A percentile compares a stretch with the other conserved stretches of the same genome.
Evolutionary conservation across 2,888 invertebrate genomes (phyloP).

Genomic region (Yponomeuta malinellus): DNA sequence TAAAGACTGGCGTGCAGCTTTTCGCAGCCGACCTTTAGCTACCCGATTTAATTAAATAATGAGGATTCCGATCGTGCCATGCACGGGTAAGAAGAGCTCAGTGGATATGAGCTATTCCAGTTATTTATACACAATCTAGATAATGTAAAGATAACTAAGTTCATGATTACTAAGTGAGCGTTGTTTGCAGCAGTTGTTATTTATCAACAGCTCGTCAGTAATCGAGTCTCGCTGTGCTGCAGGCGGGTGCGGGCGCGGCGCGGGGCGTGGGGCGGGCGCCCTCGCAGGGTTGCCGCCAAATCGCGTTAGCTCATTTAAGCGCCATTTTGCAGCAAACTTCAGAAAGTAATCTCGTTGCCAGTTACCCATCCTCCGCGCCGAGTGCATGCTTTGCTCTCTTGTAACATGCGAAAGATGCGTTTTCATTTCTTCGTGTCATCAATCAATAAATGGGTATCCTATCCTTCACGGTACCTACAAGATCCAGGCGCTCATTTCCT

Average conservation of each 20-base stretch:
- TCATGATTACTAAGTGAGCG: too few species aligned
- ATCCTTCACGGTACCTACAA: too few species aligned
- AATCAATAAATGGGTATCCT: too few species aligned
- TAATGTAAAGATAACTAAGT: too few species aligned
- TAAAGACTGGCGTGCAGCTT: not conserved
- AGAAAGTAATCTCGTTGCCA: slow-evolving; percentile 44
- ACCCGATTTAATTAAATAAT: slow-evolving; percentile 41
- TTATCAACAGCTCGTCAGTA: too few species aligned
- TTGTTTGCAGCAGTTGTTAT: too few species aligned
- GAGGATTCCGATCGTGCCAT: slow-evolving; percentile 29
- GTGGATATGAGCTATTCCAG: too few species aligned
- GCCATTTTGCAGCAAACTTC: slow-evolving; percentile 43
- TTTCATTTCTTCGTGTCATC: not conserved
- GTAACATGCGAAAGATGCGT: not conserved
- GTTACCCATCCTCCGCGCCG: not conserved
- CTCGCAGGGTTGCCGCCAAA: slow-evolving; percentile 37
- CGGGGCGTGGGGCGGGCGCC: slow-evolving; percentile 8
- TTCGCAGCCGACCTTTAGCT: slow-evolving; percentile 14
- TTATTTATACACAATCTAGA: too few species aligned
- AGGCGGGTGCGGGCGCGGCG: not conserved
- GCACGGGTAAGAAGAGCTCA: not conserved
- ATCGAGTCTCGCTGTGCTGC: too few species aligned
- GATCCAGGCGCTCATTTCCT: too few species aligned
- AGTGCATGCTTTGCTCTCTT: not conserved
- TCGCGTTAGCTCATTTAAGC: slow-evolving; percentile 49